phyloP scores from a whole-genome alignment of 1,140 invertebrate genomes.

The Muscidifurax raptorellus region DNA sequence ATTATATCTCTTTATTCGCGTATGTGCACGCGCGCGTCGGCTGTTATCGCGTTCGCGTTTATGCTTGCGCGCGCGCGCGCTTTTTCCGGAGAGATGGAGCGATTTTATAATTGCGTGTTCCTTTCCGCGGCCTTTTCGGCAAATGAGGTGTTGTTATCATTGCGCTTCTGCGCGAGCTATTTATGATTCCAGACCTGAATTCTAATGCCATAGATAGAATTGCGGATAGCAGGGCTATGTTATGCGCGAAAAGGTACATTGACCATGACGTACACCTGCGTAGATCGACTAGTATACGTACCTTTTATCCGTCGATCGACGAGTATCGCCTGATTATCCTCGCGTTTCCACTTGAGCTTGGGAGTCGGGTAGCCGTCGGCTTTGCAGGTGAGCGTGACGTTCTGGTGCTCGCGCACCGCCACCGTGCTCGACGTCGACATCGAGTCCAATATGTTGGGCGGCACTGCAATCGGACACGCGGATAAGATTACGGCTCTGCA shows the following conservation, averaged over 20 bases:
- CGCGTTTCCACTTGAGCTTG: constrained; percentile 92
- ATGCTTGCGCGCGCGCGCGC: neutral
- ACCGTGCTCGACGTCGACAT: constrained; percentile 91
- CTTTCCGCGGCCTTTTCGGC: neutral
- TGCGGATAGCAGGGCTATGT: no score
- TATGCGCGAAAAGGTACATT: neutral
- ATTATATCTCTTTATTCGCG: neutral
- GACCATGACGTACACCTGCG: no score
- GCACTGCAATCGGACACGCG: constrained; percentile 79
- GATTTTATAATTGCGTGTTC: constrained; percentile 1
- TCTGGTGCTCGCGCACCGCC: constrained; percentile 91
- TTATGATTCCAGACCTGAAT: no score
- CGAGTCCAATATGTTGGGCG: constrained; percentile 91
- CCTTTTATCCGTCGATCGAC: constrained; percentile 90
- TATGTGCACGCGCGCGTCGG: neutral
- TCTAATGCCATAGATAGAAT: no score
- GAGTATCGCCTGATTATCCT: constrained; percentile 89
- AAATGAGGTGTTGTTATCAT: neutral
- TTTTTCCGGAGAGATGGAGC: neutral
- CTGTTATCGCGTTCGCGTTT: constrained; percentile 10
- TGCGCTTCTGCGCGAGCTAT: neutral
- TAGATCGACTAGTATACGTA: constrained; percentile 63
- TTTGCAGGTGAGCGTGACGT: constrained; percentile 91
- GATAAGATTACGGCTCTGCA: neutral
- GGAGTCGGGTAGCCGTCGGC: constrained; percentile 92